phyloP scores from a whole-genome alignment of 2,888 invertebrate species.

The Acronicta alni region DNA sequence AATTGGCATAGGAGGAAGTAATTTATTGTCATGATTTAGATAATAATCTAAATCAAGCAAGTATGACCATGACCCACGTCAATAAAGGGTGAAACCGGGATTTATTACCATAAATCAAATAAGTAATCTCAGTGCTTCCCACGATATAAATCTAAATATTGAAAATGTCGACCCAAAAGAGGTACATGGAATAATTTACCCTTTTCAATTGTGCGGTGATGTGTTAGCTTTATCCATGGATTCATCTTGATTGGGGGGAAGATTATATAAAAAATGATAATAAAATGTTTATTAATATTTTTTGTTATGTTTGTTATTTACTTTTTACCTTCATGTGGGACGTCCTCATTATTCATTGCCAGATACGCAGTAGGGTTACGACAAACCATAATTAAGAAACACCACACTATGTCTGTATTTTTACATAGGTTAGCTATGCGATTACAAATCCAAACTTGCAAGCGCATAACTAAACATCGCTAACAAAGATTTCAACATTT shows the following conservation, averaged over 20 bases:
- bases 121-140: conserved; percentile 59
- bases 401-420: too few relatives aligned
- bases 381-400: too few relatives aligned
- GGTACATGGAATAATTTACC: conserved; percentile 58
- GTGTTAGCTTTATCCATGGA: conserved; percentile 29
- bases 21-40: conserved; percentile 14
- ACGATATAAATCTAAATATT: conserved; percentile 68
- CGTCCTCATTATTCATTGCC: too few relatives aligned
- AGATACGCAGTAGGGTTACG: too few relatives aligned
- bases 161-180: conserved; percentile 63
- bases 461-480: too few relatives aligned
- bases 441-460: too few relatives aligned
- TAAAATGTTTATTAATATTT: too few relatives aligned
- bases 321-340: too few relatives aligned
- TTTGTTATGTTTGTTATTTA: too few relatives aligned
- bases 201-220: conserved; percentile 26
- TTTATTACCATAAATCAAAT: conserved; percentile 52
- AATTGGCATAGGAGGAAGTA: conserved; percentile 5
- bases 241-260: conserved; percentile 27
- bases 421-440: too few relatives aligned
- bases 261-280: conserved; percentile 8
- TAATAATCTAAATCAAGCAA: conserved; percentile 24
- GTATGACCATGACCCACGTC: conserved; percentile 40
- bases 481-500: too few relatives aligned
- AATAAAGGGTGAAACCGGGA: conserved; percentile 44